Evolutionary conservation across 2,113 vertebrate species (phyloP), one percentile per base, ranked within the genome.

Genomic region (Tapirus terrestris): DNA sequence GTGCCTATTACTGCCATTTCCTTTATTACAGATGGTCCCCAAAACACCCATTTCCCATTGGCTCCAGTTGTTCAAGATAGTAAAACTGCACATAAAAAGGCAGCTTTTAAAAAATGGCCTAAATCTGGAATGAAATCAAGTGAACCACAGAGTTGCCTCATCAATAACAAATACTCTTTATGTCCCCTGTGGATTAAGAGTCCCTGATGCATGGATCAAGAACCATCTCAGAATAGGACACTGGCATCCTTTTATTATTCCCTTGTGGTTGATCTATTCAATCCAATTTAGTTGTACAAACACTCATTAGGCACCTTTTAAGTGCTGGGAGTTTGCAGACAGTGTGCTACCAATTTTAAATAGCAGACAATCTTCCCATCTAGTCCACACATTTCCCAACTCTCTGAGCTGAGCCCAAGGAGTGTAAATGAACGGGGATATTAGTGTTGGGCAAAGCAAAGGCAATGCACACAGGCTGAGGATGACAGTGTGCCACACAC

Each of bases 1-100:
- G 17, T 73, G 65, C 85, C 77, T 83, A 61, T 93, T 81, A 91
- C 33, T 91, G 58, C 60, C 87, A 48, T 87, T 85, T 79, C 48
- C 67, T 67, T 80, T 76, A 92, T 86, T 91, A 89, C 11, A 83
- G 17, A 86, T 92, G 25, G 67, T 36, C 31, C 89, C 95, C 96
- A 16, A 89, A 97, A 92, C 68, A 33, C 91, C 60, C 45, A 94
- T 96, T 97, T 96, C 29, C 79, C 39, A 43, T 88, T 85, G 73
- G 11, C 45, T 93, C 45, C 84, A 97, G 51, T 93, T 96, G 96
- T 89, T 96, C 56, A n/a, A 92, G 83, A 87, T 36, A 91, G 91
- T 96, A 87, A 97, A 96, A 93, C 29, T 84, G 51, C 61, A 82
- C 53, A 80, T 95, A 89, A 97, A 98, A 93, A 79, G 77, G 65